phyloP scores from a whole-genome alignment of 2,113 vertebrate genomes.

The Vulpes vulpes region DNA sequence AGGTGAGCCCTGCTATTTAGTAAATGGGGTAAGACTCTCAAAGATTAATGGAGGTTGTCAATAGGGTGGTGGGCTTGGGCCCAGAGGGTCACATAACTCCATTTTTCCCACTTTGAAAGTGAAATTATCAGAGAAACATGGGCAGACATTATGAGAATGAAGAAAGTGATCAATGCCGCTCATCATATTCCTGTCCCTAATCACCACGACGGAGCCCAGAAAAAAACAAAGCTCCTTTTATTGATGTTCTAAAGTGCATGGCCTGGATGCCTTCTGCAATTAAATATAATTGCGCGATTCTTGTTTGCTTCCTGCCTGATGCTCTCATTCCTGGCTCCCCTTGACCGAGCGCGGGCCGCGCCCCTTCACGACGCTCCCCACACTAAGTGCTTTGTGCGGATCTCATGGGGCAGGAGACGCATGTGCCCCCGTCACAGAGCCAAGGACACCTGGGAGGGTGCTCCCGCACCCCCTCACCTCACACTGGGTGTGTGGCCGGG shows the following conservation, averaged over 20 bases:
- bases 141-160: neutral
- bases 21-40: conserved; percentile 1
- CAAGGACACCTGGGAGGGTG: neutral
- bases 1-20: neutral
- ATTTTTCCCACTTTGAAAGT: conserved; percentile 61
- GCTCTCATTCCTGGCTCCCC: neutral
- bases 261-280: neutral
- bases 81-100: conserved; percentile 50
- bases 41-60: conserved; percentile 57
- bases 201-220: neutral
- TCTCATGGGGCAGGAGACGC: neutral
- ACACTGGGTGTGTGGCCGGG: neutral
- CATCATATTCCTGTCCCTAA: neutral
- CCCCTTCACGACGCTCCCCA: neutral
- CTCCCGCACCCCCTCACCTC: neutral
- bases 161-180: conserved; percentile 16
- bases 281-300: neutral
- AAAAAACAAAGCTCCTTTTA: neutral
- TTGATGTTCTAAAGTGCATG: neutral
- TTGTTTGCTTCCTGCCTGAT: neutral
- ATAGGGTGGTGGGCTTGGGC: neutral
- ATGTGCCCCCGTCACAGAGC: neutral
- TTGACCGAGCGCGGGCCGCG: accelerated
- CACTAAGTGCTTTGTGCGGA: neutral
- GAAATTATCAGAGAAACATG: conserved; percentile 41